A percentile compares a stretch with the other conserved stretches of the same genome.
Evolutionary conservation across 2,888 invertebrate species (phyloP).

Genomic region (Ophioninae sp.): DNA sequence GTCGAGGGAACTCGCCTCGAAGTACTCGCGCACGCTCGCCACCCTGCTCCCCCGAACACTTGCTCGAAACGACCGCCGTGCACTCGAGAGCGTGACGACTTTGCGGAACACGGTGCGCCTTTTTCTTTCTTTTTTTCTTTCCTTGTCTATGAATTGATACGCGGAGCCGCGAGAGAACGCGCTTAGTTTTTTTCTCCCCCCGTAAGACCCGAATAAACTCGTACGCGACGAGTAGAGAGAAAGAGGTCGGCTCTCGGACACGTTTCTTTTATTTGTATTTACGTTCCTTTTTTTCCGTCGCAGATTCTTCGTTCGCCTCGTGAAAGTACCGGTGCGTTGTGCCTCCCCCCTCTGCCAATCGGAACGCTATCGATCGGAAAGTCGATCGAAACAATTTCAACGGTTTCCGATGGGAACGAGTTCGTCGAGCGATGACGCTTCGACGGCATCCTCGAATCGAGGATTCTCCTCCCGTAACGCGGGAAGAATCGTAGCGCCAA

Average conservation of each 20-base stretch:
- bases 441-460: slow-evolving; percentile 31
- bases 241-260: no score
- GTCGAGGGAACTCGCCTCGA: neutral
- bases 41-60: slow-evolving; percentile 7
- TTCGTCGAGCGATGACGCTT: slow-evolving; percentile 45
- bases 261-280: no score
- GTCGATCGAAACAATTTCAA: neutral
- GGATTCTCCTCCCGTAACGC: neutral
- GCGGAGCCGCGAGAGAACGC: no score
- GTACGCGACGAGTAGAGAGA: no score
- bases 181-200: no score
- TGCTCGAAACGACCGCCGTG: slow-evolving; percentile 23
- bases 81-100: slow-evolving; percentile 54
- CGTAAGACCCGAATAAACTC: no score
- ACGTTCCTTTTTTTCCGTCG: no score
- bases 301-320: no score
- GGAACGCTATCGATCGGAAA: neutral
- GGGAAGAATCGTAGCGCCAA: slow-evolving; percentile 4
- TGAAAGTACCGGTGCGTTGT: no score
- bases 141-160: neutral
- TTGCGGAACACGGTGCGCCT: slow-evolving; percentile 24
- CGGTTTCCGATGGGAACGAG: neutral
- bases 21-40: neutral
- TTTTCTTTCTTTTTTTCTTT: slow-evolving; percentile 9
- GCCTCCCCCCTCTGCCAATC: neutral